These are phyloP conservation scores for Aradophagus sp. DNA, from an alignment of 1,140 invertebrate species.

Conservation along the genomic window DNA sequence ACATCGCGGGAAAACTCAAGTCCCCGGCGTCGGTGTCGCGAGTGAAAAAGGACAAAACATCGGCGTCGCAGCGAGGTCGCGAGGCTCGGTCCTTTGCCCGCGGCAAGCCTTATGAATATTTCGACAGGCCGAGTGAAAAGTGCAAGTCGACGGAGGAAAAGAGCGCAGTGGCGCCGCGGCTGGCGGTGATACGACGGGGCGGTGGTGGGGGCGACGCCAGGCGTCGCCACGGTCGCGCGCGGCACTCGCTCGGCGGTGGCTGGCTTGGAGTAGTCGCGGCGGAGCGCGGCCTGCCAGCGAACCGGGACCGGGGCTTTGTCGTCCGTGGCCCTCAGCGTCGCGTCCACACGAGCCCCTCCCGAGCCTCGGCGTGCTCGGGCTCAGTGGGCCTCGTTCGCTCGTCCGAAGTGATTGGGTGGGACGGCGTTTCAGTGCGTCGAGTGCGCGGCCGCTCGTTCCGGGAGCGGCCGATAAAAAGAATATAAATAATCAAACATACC, in stretches of 20 bases:
- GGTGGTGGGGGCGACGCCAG: slow-evolving; percentile 31
- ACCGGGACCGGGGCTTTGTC: slow-evolving; percentile 8
- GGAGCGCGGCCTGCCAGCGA: slow-evolving; percentile 35
- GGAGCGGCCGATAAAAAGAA: slow-evolving; percentile 50
- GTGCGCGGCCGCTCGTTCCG: slow-evolving; percentile 12
- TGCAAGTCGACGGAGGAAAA: slow-evolving; percentile 12
- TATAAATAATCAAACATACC: slow-evolving; percentile 56
- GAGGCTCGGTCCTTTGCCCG: too few relatives aligned
- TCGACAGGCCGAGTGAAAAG: too few relatives aligned
- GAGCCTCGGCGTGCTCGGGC: slow-evolving; percentile 23
- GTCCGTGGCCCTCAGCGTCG: slow-evolving; percentile 23
- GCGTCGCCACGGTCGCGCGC: slow-evolving; percentile 27
- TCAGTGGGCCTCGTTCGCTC: slow-evolving; percentile 16
- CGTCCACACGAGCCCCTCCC: not conserved
- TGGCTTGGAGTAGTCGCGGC: slow-evolving; percentile 27
- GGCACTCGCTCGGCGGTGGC: not conserved
- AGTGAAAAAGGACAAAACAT: too few relatives aligned
- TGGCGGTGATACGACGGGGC: not conserved
- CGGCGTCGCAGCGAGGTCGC: too few relatives aligned
- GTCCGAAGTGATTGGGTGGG: slow-evolving; percentile 20
- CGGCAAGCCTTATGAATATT: too few relatives aligned
- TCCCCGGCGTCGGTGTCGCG: too few relatives aligned
- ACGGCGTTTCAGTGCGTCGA: slow-evolving; percentile 11
- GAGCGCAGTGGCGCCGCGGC: not conserved
- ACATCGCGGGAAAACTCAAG: too few relatives aligned